phyloP scores from a whole-genome alignment of 2,797 vertebrate species.

The Pristis pectinata region DNA sequence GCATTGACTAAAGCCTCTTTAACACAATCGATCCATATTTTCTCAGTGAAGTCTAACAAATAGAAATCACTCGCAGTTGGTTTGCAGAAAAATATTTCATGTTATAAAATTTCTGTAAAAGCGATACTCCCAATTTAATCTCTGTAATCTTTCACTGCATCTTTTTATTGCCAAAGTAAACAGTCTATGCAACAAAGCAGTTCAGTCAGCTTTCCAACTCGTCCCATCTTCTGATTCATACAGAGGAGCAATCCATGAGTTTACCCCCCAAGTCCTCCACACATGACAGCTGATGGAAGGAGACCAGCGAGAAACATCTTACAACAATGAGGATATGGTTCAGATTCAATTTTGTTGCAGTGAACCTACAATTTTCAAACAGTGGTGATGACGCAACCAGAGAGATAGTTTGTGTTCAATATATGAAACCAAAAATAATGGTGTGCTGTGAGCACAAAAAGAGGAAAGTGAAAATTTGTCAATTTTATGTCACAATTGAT shows the following conservation, averaged over 20 bases:
- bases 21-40: slow-evolving; percentile 2
- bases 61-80: neutral
- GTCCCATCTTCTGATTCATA: neutral
- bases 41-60: neutral
- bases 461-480: neutral
- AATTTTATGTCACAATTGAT: neutral
- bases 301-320: neutral
- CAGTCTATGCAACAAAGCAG: neutral
- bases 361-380: neutral
- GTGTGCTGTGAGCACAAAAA: neutral
- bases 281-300: neutral
- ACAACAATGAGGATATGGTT: neutral
- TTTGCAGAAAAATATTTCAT: neutral
- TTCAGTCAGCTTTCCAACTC: neutral
- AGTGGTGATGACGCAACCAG: neutral
- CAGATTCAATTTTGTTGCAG: neutral
- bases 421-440: neutral
- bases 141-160: neutral
- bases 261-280: neutral
- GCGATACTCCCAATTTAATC: neutral
- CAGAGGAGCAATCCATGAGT: neutral
- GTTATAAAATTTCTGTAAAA: neutral
- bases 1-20: no score
- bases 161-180: neutral
- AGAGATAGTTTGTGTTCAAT: neutral